Percentiles rank a stretch among this genome's conserved stretches.
phyloP scores from a whole-genome alignment of 2,797 vertebrate genomes.

The Ptychobarbus kaznakovi region DNA sequence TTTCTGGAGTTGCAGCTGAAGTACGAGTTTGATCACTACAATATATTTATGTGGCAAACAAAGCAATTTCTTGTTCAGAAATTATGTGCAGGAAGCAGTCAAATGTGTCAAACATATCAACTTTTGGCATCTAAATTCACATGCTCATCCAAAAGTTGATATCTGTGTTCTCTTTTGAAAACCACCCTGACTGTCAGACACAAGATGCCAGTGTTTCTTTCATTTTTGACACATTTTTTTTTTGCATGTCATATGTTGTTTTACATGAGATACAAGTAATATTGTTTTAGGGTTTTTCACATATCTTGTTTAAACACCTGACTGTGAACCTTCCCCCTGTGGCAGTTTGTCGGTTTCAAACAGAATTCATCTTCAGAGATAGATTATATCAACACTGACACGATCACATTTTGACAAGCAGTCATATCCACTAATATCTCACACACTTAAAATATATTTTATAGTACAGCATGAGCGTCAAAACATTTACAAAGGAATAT shows the following conservation, averaged over 20 bases:
- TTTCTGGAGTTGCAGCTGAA: background rate
- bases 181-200: background rate
- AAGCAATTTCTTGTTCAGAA: background rate
- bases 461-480: background rate
- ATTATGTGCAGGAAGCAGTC: background rate
- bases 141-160: background rate
- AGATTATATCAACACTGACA: slow-evolving; percentile 33
- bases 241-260: background rate
- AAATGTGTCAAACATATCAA: slow-evolving; percentile 11
- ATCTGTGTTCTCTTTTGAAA: slow-evolving; percentile 17
- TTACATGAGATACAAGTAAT: background rate
- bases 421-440: background rate
- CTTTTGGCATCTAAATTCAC: background rate
- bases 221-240: background rate
- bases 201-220: background rate
- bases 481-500: background rate
- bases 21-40: background rate
- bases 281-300: slow-evolving; percentile 25
- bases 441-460: slow-evolving; percentile 12
- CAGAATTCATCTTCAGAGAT: slow-evolving; percentile 27
- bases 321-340: slow-evolving; percentile 25
- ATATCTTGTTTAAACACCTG: slow-evolving; percentile 39
- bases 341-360: slow-evolving; percentile 35
- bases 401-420: slow-evolving; percentile 22
- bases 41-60: background rate